Evolutionary conservation across 2,113 vertebrate species (phyloP).

Genomic region (Cricetomys ansorgei): DNA sequence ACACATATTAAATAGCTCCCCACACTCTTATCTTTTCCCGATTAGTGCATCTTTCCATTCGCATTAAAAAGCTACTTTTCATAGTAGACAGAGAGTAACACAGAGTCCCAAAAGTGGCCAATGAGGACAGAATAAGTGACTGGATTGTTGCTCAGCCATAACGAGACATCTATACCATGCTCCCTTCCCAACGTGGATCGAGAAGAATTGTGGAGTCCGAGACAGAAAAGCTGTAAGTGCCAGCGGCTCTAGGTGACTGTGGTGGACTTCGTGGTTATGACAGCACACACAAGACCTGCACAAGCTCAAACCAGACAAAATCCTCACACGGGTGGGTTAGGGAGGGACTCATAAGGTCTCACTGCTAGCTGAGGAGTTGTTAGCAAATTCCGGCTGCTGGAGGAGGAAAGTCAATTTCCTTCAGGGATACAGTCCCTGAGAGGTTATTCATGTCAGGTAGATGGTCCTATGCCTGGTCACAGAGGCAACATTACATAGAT

Average conservation of each 20-base stretch:
- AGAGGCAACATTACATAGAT: neutral
- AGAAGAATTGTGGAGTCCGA: neutral
- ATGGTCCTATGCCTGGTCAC: no score
- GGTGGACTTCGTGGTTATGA: neutral
- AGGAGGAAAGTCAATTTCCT: neutral
- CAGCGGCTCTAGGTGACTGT: neutral
- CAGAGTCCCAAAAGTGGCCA: neutral
- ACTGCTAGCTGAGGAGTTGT: neutral
- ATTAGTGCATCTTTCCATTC: neutral
- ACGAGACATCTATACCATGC: neutral
- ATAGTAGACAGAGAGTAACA: neutral
- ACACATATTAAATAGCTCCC: no score
- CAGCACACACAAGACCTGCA: neutral
- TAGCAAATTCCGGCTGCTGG: neutral
- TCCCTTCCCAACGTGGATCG: no score
- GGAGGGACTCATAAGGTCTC: neutral
- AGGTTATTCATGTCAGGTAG: no score
- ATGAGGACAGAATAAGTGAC: no score
- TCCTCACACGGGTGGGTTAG: neutral
- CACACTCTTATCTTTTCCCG: neutral
- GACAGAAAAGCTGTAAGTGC: no score
- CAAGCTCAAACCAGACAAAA: neutral
- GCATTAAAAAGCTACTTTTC: neutral
- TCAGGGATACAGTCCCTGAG: neutral
- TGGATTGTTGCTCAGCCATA: neutral